phyloP scores from a whole-genome alignment of 2,888 invertebrate genomes.

The Clistopyga incitator region DNA sequence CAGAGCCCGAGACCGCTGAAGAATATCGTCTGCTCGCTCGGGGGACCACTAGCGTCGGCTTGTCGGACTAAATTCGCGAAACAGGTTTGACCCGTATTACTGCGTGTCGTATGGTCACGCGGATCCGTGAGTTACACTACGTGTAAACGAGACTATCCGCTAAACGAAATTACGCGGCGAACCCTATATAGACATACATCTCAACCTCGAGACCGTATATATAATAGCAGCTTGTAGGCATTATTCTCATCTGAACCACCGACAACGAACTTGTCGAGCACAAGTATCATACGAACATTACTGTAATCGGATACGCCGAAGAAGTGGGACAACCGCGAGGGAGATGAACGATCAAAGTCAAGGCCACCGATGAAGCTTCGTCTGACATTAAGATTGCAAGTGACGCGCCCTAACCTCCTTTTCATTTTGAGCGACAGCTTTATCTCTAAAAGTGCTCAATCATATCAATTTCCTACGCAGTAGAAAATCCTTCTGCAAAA shows the following conservation, averaged over 20 bases:
- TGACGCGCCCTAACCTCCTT: constrained; percentile 3
- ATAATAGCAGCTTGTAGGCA: not conserved
- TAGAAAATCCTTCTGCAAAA: not conserved
- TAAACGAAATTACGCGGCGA: constrained; percentile 35
- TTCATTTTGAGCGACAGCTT: constrained; percentile 9
- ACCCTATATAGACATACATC: constrained; percentile 2
- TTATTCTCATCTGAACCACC: not conserved
- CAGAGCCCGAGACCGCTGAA: constrained; percentile 44
- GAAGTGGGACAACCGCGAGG: constrained; percentile 18
- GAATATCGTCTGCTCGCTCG: constrained; percentile 50
- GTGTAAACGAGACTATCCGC: constrained; percentile 28
- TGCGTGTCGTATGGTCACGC: constrained; percentile 29
- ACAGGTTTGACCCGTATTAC: constrained; percentile 64
- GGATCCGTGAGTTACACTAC: constrained; percentile 35
- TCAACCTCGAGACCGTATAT: not conserved
- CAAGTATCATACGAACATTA: not conserved
- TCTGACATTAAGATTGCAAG: constrained; percentile 29
- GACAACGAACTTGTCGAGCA: constrained; percentile 3
- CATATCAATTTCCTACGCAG: not conserved
- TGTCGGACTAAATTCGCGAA: constrained; percentile 61
- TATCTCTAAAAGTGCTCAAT: not conserved
- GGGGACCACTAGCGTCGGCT: constrained; percentile 29
- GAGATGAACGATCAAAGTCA: constrained; percentile 49
- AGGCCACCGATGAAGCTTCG: constrained; percentile 18
- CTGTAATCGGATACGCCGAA: constrained; percentile 2